Evolutionary conservation across 2,113 vertebrate species (phyloP), one percentile per base, ranked within the genome.

Genomic region (Myotis brandtii): DNA sequence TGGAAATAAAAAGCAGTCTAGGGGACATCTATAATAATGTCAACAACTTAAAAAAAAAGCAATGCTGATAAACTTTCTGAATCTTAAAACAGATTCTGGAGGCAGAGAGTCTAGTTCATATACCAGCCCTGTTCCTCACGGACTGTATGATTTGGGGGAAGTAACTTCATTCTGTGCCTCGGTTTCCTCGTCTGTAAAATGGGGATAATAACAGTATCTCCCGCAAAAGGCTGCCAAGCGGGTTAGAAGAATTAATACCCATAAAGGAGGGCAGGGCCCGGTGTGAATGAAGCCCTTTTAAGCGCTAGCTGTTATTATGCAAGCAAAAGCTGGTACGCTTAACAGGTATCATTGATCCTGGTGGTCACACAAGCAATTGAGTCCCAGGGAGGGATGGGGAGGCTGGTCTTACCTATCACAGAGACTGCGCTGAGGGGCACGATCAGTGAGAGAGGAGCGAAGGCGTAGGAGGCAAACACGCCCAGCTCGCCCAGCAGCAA

Each of bases 401-500:
- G 16, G 2, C 17, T 2, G 25, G 56, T 48, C 98, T 98, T 98
- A 99, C 99, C 99, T 46, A 99, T 98, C 52, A 99, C 96, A 5
- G 99, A 99, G 81, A 99, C 99, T 0, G 99, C 99, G 32, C 99
- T 98, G 34, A 99, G 99, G 0, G 99, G 99, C 1, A 99, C 99
- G 2, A 99, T 98, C 56, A 99, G 98, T 0, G 99, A 99, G 0
- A 99, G 98, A 0, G 99, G 99, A 2, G 99, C 99, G 7, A 99
- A 99, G 94, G 99, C 99, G 0, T 99, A 99, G 10, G 99, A 99
- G 17, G 99, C 98, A 23, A 99, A 99, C 97, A 99, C 99, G 0
- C 98, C 99, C 84, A 98, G 97, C 43, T 99, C 99, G 0, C 99
- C 99, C 30, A 99, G 92, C 73, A 99, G 95, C 94, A 99, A 98